Percentiles rank a stretch among this genome's conserved stretches.
These are phyloP conservation scores for Agonopterix heracliana DNA, from an alignment of 2,888 invertebrate species.

Conservation along the genomic window DNA sequence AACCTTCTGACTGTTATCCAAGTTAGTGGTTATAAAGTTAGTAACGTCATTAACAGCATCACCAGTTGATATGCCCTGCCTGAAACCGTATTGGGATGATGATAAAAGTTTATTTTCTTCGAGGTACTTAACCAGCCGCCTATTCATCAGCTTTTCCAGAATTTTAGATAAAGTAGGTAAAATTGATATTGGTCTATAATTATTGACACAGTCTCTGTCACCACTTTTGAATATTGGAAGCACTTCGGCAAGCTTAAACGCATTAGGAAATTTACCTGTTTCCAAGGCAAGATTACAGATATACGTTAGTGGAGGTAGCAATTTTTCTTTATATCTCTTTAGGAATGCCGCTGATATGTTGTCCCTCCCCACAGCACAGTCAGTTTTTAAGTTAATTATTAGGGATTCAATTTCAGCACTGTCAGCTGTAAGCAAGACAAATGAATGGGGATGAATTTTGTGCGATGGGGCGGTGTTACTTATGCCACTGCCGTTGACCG, in stretches of 20 bases:
- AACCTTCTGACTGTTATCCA: no score
- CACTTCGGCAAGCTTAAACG: neutral
- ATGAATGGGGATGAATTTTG: neutral
- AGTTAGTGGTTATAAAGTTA: no score
- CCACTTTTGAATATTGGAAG: no score
- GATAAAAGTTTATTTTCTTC: no score
- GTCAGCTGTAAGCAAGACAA: neutral
- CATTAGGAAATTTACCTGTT: neutral
- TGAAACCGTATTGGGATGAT: no score
- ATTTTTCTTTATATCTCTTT: neutral
- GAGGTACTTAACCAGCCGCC: no score
- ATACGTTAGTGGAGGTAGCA: neutral
- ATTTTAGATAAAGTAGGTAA: no score
- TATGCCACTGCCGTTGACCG: neutral
- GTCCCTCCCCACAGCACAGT: neutral
- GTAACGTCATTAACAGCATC: no score
- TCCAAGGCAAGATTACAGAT: neutral
- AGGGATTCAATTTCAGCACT: neutral
- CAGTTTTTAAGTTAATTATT: neutral
- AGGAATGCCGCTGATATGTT: neutral
- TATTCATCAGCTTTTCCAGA: no score
- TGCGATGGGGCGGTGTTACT: neutral
- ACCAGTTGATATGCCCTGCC: no score
- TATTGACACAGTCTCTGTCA: no score
- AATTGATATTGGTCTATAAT: no score